Evolutionary conservation across 1,140 invertebrate species (phyloP).

Genomic region (Teleopsis dalmanni): DNA sequence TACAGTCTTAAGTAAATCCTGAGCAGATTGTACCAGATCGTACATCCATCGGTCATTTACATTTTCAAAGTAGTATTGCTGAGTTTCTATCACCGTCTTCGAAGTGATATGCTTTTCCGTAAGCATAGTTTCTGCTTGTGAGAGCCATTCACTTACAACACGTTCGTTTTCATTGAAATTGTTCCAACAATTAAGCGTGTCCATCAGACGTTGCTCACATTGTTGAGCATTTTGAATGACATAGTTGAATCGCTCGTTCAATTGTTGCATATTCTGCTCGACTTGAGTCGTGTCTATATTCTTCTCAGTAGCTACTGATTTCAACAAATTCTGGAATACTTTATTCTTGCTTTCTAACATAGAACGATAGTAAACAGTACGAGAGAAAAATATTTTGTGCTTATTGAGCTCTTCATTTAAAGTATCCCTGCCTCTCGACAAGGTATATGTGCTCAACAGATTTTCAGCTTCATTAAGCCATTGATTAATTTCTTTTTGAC

Average conservation of each 20-base stretch:
- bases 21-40: conserved; percentile 68
- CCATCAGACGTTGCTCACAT: conserved; percentile 72
- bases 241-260: conserved; percentile 75
- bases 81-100: conserved; percentile 70
- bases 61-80: conserved; percentile 77
- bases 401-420: conserved; percentile 68
- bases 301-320: conserved; percentile 63
- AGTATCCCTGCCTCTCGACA: conserved; percentile 63
- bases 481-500: conserved; percentile 71
- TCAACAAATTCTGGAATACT: conserved; percentile 80
- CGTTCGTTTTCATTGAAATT: conserved; percentile 72
- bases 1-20: conserved; percentile 67
- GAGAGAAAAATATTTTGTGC: conserved; percentile 81
- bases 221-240: conserved; percentile 64
- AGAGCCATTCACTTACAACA: conserved; percentile 76
- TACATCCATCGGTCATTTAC: conserved; percentile 76
- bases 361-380: conserved; percentile 83
- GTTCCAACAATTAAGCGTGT: conserved; percentile 76
- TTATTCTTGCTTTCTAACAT: conserved; percentile 93
- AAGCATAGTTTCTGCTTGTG: conserved; percentile 72
- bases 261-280: conserved; percentile 60
- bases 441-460: conserved; percentile 53
- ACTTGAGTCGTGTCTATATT: conserved; percentile 65
- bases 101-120: conserved; percentile 73
- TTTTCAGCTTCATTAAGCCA: conserved; percentile 82